Conservation (phyloP, 2,797 vertebrate species). For the Phoebastria nigripes region DNA sequence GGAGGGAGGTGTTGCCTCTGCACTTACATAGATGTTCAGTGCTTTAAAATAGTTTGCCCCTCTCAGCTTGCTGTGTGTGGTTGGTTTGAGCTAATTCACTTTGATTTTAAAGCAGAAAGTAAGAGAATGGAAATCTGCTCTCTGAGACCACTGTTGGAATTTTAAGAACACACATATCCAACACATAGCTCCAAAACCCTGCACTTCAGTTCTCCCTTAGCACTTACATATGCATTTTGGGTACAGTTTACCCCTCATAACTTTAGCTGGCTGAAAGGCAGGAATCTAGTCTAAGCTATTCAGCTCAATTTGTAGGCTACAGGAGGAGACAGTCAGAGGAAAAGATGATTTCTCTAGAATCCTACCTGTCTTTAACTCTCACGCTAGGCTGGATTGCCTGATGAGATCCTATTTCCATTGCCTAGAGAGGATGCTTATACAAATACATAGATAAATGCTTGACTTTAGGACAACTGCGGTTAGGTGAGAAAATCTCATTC, state of each 20-base stretch:
- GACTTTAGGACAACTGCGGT: neutral
- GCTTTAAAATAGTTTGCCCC: neutral
- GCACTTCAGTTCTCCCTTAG: neutral
- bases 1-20: neutral
- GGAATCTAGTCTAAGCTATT: neutral
- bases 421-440: neutral
- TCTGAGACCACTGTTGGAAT: neutral
- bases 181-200: neutral
- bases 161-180: rapidly evolving
- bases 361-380: neutral
- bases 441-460: neutral
- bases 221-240: neutral
- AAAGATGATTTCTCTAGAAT: neutral
- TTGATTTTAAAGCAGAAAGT: neutral
- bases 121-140: neutral
- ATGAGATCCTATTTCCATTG: neutral
- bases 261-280: neutral
- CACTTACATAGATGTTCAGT: neutral
- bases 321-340: neutral
- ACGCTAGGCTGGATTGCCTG: neutral
- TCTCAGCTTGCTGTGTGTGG: neutral
- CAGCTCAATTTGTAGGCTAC: neutral
- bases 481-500: neutral
- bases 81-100: neutral
- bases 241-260: neutral